Evolutionary conservation across 2,888 invertebrate genomes (phyloP).

Genomic region (Chymomyza procnemis): DNA sequence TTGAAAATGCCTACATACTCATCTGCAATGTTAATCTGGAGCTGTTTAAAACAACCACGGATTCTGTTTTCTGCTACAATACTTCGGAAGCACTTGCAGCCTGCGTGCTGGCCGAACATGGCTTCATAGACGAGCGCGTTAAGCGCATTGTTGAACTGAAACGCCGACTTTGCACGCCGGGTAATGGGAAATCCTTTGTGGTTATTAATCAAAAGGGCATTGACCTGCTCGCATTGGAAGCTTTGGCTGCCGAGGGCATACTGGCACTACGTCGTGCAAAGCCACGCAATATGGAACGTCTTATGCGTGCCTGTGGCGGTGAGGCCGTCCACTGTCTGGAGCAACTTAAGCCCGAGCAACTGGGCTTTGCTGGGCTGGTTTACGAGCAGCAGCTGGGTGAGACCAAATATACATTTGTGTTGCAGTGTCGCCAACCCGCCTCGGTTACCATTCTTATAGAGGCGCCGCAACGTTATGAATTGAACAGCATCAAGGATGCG

Average conservation of each 20-base stretch:
- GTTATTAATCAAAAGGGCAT: conserved; percentile 99
- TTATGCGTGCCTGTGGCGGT: conserved; percentile 96
- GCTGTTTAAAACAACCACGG: conserved; percentile 97
- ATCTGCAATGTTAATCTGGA: conserved; percentile 98
- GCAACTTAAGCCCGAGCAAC: conserved; percentile 88
- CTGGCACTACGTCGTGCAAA: conserved; percentile 96
- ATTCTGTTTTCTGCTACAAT: conserved; percentile 99
- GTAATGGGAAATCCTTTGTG: conserved; percentile 91
- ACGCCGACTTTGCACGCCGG: conserved; percentile 91
- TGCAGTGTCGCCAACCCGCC: conserved; percentile 94
- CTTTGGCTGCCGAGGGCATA: conserved; percentile 96
- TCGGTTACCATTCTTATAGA: conserved; percentile 97
- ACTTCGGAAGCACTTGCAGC: conserved; percentile 96
- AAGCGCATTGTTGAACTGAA: conserved; percentile 94
- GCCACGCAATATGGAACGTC: conserved; percentile 98
- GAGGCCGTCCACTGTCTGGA: conserved; percentile 96
- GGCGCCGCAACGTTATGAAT: conserved; percentile 96
- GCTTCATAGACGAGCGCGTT: conserved; percentile 96
- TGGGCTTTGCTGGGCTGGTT: conserved; percentile 96
- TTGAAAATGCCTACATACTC: conserved; percentile 94
- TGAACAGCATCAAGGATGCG: conserved; percentile 96
- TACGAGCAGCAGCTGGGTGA: conserved; percentile 99
- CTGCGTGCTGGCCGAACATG: conserved; percentile 93
- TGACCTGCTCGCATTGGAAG: conserved; percentile 96
- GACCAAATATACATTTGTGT: conserved; percentile 97